Evolutionary conservation across 2,888 invertebrate species (phyloP).

Genomic region (Apeira syringaria): DNA sequence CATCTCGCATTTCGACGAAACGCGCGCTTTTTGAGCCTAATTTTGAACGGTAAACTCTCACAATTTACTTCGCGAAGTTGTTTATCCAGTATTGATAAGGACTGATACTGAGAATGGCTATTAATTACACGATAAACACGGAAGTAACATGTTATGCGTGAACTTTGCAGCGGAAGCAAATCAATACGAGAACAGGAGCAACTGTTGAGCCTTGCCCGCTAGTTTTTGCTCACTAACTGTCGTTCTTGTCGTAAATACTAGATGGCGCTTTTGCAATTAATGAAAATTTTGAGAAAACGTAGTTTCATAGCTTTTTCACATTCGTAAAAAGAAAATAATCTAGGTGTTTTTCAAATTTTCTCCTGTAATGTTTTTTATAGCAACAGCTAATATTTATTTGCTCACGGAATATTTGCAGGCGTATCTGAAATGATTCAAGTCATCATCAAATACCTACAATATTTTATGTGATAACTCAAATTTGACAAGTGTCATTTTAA

Average conservation of each 20-base stretch:
- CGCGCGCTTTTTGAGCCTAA: conserved; percentile 12
- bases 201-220: conserved; percentile 47
- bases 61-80: conserved; percentile 1
- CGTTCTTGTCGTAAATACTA: conserved; percentile 13
- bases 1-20: conserved; percentile 11
- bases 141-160: conserved; percentile 59
- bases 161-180: conserved; percentile 61
- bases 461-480: no score
- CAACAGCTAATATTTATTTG: background rate
- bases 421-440: no score
- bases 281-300: conserved; percentile 1
- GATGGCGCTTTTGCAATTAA: no score
- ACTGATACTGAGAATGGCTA: conserved; percentile 26
- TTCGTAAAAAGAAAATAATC: background rate
- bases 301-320: background rate
- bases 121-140: conserved; percentile 34
- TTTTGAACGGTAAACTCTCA: conserved; percentile 14
- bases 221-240: background rate
- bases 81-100: conserved; percentile 24
- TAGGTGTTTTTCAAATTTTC: background rate
- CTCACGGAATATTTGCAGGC: background rate
- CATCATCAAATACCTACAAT: no score
- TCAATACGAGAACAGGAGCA: conserved; percentile 63
- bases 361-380: no score
- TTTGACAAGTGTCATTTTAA: no score